These are phyloP conservation scores for Tridacna gigas DNA, from an alignment of 2,888 invertebrate species.

Conservation along the genomic window DNA sequence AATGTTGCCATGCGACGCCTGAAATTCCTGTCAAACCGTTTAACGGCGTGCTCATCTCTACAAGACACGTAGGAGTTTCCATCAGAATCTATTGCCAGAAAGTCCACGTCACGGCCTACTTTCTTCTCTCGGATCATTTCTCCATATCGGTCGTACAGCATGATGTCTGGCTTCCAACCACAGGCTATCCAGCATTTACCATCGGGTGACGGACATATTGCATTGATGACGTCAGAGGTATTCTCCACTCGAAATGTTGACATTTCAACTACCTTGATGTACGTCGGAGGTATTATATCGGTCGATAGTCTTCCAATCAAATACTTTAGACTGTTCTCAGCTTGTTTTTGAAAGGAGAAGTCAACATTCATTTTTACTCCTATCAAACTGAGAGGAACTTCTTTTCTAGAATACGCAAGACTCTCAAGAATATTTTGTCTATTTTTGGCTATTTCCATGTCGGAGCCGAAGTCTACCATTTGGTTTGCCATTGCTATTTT, in stretches of 20 bases:
- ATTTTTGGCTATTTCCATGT: constrained; percentile 60
- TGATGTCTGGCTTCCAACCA: constrained; percentile 65
- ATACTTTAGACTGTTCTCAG: constrained; percentile 60
- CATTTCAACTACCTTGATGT: constrained; percentile 60
- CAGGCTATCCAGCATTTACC: constrained; percentile 65
- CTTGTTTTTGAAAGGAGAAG: constrained; percentile 56
- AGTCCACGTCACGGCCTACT: constrained; percentile 62
- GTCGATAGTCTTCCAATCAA: constrained; percentile 60
- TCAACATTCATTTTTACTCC: constrained; percentile 52
- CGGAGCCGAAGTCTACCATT: constrained; percentile 67
- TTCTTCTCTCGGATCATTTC: constrained; percentile 36
- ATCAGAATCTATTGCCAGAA: constrained; percentile 60
- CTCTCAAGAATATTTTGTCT: constrained; percentile 48
- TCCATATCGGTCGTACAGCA: constrained; percentile 55
- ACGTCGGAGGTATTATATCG: constrained; percentile 59
- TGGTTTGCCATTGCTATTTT: constrained; percentile 66
- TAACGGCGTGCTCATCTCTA: constrained; percentile 62
- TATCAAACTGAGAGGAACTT: constrained; percentile 50
- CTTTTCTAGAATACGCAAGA: constrained; percentile 49
- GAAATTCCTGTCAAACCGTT: constrained; percentile 60
- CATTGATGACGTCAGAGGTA: constrained; percentile 64
- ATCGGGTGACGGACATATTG: constrained; percentile 64
- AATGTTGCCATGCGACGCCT: constrained; percentile 62
- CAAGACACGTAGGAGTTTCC: constrained; percentile 63
- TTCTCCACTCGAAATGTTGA: constrained; percentile 65